phyloP scores from a whole-genome alignment of 2,797 vertebrate genomes.

The Poeciliopsis presidionis region DNA sequence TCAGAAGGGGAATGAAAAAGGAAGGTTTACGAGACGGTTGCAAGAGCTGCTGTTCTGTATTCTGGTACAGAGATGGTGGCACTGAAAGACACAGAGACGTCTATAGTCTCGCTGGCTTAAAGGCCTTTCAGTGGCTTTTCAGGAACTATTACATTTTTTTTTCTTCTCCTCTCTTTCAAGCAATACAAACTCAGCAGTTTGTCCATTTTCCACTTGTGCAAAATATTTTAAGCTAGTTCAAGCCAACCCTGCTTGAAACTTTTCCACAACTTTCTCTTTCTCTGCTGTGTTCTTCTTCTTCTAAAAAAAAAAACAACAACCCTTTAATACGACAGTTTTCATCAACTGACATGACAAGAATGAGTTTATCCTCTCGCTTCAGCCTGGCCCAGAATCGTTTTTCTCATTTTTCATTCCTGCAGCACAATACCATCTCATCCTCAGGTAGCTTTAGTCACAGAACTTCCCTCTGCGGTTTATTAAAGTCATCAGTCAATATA shows the following conservation, averaged over 20 bases:
- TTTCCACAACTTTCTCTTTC: not conserved
- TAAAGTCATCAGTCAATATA: not conserved
- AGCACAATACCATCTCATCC: not conserved
- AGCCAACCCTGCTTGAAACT: not conserved
- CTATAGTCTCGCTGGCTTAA: not conserved
- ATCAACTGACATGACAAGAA: not conserved
- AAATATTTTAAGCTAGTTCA: not conserved
- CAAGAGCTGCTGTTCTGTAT: not conserved
- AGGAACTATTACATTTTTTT: not conserved
- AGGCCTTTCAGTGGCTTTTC: not conserved
- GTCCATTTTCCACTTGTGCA: not conserved
- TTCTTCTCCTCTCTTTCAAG: not conserved
- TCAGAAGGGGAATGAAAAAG: not conserved
- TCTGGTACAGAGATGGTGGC: not conserved
- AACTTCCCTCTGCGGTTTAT: constrained; percentile 1
- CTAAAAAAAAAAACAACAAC: too few species aligned
- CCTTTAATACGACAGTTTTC: not conserved
- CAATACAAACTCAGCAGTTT: not conserved
- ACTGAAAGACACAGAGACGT: not conserved
- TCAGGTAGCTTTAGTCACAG: not conserved
- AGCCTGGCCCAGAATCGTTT: not conserved
- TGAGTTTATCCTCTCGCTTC: not conserved
- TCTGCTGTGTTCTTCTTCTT: not conserved
- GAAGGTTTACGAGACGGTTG: not conserved
- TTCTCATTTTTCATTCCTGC: not conserved